Percentiles rank a stretch among this genome's conserved stretches.
Conservation (phyloP, 2,888 invertebrate species). For the Lathronympha strigana region DNA sequence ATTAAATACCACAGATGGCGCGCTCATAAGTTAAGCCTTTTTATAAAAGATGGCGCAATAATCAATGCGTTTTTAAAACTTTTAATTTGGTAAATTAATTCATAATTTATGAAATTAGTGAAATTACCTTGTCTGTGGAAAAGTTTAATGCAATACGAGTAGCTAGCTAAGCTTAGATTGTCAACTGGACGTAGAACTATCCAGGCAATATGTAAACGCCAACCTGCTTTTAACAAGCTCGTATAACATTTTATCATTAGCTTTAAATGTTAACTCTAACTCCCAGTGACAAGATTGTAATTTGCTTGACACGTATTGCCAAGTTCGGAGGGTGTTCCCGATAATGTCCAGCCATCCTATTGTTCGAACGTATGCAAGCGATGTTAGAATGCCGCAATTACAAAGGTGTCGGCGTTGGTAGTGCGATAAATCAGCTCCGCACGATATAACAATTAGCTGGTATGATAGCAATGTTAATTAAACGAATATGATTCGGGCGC, state of each 20-base stretch:
- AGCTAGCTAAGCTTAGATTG: not conserved
- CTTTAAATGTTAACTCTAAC: not conserved
- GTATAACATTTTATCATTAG: not conserved
- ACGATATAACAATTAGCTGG: conserved; percentile 84
- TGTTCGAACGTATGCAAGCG: conserved; percentile 66
- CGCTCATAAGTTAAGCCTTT: conserved; percentile 48
- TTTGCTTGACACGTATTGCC: conserved; percentile 10
- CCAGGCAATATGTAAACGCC: not conserved
- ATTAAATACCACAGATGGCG: conserved; percentile 61
- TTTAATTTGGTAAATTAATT: not conserved
- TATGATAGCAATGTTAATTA: conserved; percentile 84
- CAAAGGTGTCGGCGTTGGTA: conserved; percentile 80
- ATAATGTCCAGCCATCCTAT: conserved; percentile 51
- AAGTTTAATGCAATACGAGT: not conserved
- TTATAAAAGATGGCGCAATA: conserved; percentile 59
- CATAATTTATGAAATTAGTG: not conserved
- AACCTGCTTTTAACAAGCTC: not conserved
- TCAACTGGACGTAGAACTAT: not conserved
- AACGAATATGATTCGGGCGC: conserved; percentile 74
- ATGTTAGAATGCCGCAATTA: conserved; percentile 78
- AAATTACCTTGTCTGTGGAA: not conserved
- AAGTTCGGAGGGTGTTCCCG: conserved; percentile 2
- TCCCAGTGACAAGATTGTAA: not conserved
- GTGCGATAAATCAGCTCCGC: conserved; percentile 81
- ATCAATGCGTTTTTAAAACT: conserved; percentile 25